A percentile compares a stretch with the other conserved stretches of the same genome.
phyloP scores from a whole-genome alignment of 2,113 vertebrate species.

The Aspiorhynchus laticeps region DNA sequence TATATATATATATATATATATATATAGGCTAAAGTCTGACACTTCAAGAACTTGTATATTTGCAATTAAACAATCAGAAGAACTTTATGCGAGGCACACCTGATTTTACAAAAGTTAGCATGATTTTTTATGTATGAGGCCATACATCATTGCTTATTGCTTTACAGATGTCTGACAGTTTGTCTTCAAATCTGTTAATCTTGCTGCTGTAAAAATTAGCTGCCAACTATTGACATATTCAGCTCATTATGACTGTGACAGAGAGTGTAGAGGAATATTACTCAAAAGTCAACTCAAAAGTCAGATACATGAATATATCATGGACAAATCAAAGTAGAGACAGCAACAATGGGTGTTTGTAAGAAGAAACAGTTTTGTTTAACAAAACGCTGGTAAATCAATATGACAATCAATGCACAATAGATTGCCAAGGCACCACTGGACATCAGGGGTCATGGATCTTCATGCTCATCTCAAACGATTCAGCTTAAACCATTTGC shows the following conservation, averaged over 20 bases:
- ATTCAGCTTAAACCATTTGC: constrained; percentile 16
- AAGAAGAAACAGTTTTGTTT: constrained; percentile 24
- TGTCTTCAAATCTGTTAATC: background rate
- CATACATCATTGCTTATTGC: background rate
- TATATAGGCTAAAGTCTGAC: too few relatives aligned
- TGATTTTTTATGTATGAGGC: background rate
- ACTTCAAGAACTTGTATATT: too few relatives aligned
- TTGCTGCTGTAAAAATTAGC: background rate
- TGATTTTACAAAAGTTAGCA: too few relatives aligned
- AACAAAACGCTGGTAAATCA: constrained; percentile 32
- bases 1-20: too few relatives aligned
- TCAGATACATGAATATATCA: constrained; percentile 17
- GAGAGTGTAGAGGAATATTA: constrained; percentile 13
- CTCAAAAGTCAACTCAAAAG: background rate
- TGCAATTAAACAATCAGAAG: too few relatives aligned
- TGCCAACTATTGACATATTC: constrained; percentile 5
- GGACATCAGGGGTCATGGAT: constrained; percentile 11
- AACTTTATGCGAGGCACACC: too few relatives aligned
- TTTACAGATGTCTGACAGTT: background rate
- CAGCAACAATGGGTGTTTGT: constrained; percentile 8
- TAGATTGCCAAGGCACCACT: constrained; percentile 12
- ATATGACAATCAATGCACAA: constrained; percentile 20
- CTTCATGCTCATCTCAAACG: background rate
- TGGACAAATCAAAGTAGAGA: constrained; percentile 21
- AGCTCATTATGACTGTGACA: background rate